Base-by-base conservation (phyloP, 53 echinoderm and acorn worm genomes). In the Paracentrotus lividus region DNA sequence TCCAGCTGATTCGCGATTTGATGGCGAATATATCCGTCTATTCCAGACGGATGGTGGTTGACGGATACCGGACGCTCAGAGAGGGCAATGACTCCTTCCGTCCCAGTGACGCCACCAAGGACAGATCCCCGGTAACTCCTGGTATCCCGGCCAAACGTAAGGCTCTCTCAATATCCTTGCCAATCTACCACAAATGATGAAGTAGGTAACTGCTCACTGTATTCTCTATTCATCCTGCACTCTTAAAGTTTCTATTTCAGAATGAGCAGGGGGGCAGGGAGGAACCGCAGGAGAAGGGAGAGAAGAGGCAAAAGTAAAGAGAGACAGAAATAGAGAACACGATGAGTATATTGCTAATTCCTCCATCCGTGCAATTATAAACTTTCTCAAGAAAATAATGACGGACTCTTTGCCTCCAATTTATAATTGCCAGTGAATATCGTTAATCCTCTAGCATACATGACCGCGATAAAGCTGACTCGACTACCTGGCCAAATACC, bases 111-210 rank as follows among this genome's bases (percentile, higher is more conserved):
- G 96, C 96, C 23, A 97, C n/a, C n/a, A 97, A 38, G 99, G 99
- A 10, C 97, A 98, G n/a, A n/a, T n/a, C n/a, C 56, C 99, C 99
- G 2, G 53, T 97, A 21, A 98, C 99, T 26, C 99, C 99, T 2
- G 99, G 96, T 6, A 97, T 95, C 81, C 99, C 99, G 23, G 95
- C 99, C 24, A 98, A 96, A 61, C 95, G 99, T 95, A 88, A 95
- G 65, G 52, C 12, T 81, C n/a, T n/a, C n/a, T 13, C 21, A 57
- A 20, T 57, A 52, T 15, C 18, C n/a, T n/a, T n/a, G n/a, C n/a
- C n/a, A n/a, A n/a, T 15, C 2, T 10, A 16, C 18, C 18, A 15
- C 18, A 16, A 15, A 16, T 55, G 51, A 8, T 51, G 51, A 55
- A 55, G n/a, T n/a, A 15, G 55, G 55, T 16, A 55, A 55, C n/a